Conservation (phyloP, 2,888 invertebrate species). For the Xylota sylvarum region DNA sequence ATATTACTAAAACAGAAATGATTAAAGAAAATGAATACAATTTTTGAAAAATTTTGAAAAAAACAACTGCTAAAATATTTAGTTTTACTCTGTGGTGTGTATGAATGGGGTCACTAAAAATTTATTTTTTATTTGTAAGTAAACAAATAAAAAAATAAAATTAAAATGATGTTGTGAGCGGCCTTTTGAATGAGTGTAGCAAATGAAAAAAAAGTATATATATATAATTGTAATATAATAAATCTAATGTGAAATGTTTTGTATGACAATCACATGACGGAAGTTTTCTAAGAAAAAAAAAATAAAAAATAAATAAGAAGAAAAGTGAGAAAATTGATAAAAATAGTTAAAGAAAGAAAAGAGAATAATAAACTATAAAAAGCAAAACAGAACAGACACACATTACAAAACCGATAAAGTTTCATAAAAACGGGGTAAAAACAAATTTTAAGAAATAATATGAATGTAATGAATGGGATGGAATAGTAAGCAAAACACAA, state of each 20-base stretch:
- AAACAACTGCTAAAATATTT: conserved; percentile 49
- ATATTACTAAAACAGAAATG: conserved; percentile 39
- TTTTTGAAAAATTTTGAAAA: conserved; percentile 48
- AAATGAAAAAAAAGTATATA: conserved; percentile 68
- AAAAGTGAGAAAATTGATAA: conserved; percentile 64
- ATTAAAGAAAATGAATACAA: conserved; percentile 49
- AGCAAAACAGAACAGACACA: conserved; percentile 54
- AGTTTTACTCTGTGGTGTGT: conserved; percentile 64
- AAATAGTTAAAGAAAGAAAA: conserved; percentile 50
- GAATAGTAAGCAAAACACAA: conserved; percentile 68
- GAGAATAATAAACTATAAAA: conserved; percentile 32
- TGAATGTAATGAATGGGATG: conserved; percentile 71
- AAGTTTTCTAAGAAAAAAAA: conserved; percentile 74
- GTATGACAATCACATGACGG: conserved; percentile 85
- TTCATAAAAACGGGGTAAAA: conserved; percentile 76
- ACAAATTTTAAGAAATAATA: conserved; percentile 72
- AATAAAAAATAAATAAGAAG: conserved; percentile 5
- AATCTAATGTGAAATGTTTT: conserved; percentile 85
- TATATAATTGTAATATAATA: conserved; percentile 83
- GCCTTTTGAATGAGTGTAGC: conserved; percentile 74
- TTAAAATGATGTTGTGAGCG: conserved; percentile 64
- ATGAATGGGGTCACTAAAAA: conserved; percentile 58
- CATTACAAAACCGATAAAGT: conserved; percentile 67
- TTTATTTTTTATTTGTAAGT: conserved; percentile 27
- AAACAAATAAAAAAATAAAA: conserved; percentile 40